Conservation (phyloP, 2,113 vertebrate genomes). For the Xyrauchen texanus region DNA sequence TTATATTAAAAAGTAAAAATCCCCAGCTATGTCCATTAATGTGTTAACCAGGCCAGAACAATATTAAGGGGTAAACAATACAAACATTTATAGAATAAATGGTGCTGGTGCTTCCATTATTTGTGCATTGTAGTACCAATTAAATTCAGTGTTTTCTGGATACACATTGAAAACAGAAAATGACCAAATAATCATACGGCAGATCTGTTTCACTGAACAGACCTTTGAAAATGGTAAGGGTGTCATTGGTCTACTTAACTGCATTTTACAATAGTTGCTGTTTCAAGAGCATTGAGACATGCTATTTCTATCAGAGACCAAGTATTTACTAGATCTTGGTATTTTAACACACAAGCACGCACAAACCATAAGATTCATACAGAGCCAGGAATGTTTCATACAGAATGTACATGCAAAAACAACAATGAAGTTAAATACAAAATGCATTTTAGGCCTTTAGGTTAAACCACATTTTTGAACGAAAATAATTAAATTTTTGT, state of each 20-base stretch:
- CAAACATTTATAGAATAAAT: too few species aligned
- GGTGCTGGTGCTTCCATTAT: conserved; percentile 5
- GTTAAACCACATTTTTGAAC: neutral
- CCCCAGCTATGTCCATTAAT: too few species aligned
- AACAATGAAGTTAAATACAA: neutral
- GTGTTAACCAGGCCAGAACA: too few species aligned
- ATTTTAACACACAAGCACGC: conserved; percentile 29
- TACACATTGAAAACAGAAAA: neutral
- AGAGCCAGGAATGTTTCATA: conserved; percentile 24
- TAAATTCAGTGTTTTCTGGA: conserved; percentile 16
- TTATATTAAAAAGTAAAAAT: too few species aligned
- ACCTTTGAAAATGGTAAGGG: conserved; percentile 37
- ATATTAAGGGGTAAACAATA: too few species aligned
- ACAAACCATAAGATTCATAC: conserved; percentile 34
- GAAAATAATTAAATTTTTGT: too few species aligned
- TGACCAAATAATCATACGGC: neutral
- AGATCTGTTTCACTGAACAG: neutral
- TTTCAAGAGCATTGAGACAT: neutral
- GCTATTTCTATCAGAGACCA: neutral
- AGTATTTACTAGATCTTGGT: conserved; percentile 1
- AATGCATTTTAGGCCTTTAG: neutral
- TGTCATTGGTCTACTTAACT: neutral
- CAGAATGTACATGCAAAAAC: conserved; percentile 31
- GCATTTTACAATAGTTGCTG: neutral
- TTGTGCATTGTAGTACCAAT: conserved; percentile 19